Percentiles rank a stretch among this genome's conserved stretches.
These are phyloP conservation scores for Lithophane socia DNA, from an alignment of 2,888 invertebrate genomes.

Conservation along the genomic window DNA sequence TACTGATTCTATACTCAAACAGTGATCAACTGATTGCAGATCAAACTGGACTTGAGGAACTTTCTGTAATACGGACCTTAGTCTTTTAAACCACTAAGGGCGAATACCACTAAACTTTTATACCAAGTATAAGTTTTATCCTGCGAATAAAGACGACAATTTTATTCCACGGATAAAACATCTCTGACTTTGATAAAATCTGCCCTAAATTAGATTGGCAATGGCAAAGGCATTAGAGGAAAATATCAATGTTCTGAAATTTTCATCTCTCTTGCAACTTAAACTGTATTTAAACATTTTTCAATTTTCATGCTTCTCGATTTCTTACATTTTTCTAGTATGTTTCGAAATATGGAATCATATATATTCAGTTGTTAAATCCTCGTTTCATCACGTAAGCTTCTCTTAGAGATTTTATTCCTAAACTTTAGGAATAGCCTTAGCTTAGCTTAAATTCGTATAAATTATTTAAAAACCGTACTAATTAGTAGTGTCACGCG, in stretches of 20 bases:
- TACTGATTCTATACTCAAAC: no score
- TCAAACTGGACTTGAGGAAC: no score
- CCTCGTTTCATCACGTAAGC: constrained; percentile 16
- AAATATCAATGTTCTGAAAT: background rate
- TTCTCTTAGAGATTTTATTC: constrained; percentile 56
- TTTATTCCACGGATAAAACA: no score
- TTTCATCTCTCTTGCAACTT: background rate
- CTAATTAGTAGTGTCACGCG: constrained; percentile 30
- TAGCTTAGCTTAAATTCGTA: constrained; percentile 72
- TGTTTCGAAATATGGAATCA: background rate
- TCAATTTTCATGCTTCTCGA: background rate
- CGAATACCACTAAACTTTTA: no score
- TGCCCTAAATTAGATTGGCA: no score
- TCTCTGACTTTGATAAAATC: no score
- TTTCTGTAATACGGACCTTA: no score
- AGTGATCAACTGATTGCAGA: no score
- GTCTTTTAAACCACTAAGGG: background rate
- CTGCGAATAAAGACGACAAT: no score
- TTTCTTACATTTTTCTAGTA: background rate
- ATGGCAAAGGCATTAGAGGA: background rate
- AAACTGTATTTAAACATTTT: background rate
- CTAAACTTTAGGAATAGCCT: constrained; percentile 54
- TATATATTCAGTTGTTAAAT: constrained; percentile 16
- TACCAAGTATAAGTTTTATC: no score
- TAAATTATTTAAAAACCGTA: constrained; percentile 63